Conservation (phyloP, 2,797 vertebrate genomes). For the Carcharodon carcharias region DNA sequence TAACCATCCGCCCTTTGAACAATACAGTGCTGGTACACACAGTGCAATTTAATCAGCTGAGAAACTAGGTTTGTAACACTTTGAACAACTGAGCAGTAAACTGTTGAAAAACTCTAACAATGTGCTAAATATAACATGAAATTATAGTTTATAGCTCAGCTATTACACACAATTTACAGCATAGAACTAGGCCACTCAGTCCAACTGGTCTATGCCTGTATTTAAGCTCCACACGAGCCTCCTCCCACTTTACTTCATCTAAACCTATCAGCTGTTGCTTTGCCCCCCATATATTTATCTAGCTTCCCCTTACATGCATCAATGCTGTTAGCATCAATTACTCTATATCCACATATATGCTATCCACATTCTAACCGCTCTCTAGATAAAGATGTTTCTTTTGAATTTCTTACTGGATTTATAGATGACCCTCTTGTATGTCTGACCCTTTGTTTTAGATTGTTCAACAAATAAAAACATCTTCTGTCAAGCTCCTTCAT, state of each 20-base stretch:
- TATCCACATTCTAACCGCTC: too few species aligned
- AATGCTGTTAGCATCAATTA: too few species aligned
- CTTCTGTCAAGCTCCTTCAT: not conserved
- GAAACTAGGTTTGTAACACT: not conserved
- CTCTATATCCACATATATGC: too few species aligned
- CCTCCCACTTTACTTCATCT: too few species aligned
- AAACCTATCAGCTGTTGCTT: not conserved
- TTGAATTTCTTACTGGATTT: too few species aligned
- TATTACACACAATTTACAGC: not conserved
- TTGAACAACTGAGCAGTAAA: not conserved
- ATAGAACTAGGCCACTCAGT: not conserved
- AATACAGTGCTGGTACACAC: not conserved
- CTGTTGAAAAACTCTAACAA: not conserved
- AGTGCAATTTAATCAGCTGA: not conserved
- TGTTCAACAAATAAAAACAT: too few species aligned
- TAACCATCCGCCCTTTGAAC: too few species aligned
- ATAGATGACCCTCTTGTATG: too few species aligned
- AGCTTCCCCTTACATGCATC: not conserved
- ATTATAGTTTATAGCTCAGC: not conserved
- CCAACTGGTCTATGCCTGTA: too few species aligned
- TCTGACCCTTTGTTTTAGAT: too few species aligned
- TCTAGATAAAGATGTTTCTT: too few species aligned
- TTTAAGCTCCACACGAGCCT: too few species aligned
- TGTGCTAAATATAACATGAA: not conserved
- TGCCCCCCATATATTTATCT: not conserved